Conservation (phyloP, 1,140 invertebrate species). For the Hirudo medicinalis region DNA sequence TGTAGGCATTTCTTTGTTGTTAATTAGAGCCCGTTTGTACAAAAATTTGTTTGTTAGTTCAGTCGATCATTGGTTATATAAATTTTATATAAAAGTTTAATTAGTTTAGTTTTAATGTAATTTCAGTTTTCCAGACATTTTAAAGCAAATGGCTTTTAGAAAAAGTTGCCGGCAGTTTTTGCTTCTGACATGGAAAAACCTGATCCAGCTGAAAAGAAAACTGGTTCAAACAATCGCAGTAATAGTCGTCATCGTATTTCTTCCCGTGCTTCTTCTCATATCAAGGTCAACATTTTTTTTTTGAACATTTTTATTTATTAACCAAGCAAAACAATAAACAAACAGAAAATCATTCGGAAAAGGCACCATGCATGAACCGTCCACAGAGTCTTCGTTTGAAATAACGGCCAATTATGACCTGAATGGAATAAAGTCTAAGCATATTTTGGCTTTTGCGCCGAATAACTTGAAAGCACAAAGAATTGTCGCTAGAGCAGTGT, state of each 20-base stretch:
- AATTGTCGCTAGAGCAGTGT: neutral
- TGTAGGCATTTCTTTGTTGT: no score
- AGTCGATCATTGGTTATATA: no score
- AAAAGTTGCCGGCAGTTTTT: conserved; percentile 8
- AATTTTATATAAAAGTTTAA: no score
- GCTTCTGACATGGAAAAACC: conserved; percentile 25
- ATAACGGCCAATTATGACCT: neutral
- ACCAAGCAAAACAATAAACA: no score
- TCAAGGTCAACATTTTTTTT: conserved; percentile 17
- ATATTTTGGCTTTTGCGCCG: neutral
- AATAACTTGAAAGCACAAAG: neutral
- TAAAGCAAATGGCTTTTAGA: neutral
- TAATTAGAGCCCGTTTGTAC: no score
- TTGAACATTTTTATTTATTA: no score
- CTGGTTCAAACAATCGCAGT: conserved; percentile 16
- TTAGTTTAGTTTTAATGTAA: no score
- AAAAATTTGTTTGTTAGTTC: no score
- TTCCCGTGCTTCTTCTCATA: conserved; percentile 21
- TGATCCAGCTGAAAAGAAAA: conserved; percentile 16
- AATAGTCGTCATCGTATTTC: conserved; percentile 12
- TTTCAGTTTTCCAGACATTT: no score
- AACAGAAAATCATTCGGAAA: no score
- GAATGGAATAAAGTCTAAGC: neutral
- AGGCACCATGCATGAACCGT: neutral
- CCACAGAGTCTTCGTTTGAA: neutral